Evolutionary conservation across 1,140 invertebrate genomes (phyloP).

Genomic region (Catajapyx aquilonaris): DNA sequence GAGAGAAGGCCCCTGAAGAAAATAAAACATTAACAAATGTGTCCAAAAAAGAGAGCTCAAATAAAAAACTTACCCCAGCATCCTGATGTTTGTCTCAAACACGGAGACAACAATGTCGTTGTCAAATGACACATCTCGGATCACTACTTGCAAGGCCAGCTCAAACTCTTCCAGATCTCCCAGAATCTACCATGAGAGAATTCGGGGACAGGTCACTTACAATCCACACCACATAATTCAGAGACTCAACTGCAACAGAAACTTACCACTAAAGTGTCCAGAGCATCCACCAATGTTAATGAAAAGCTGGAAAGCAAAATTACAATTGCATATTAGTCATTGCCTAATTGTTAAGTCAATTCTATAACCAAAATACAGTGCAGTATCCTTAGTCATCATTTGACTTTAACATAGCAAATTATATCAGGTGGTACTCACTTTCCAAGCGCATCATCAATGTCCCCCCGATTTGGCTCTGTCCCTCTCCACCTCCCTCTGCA

Average conservation of each 20-base stretch:
- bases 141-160: constrained; percentile 63
- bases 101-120: constrained; percentile 89
- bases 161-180: constrained; percentile 90
- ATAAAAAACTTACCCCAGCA: constrained; percentile 68
- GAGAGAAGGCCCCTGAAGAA: constrained; percentile 62
- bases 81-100: constrained; percentile 95
- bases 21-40: too few relatives aligned
- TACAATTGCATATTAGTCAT: too few relatives aligned
- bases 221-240: too few relatives aligned
- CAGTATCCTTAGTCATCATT: neutral
- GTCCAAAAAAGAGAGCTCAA: too few relatives aligned
- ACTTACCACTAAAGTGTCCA: constrained; percentile 75
- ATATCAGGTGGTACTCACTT: constrained; percentile 87
- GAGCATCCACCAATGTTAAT: constrained; percentile 78
- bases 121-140: constrained; percentile 74
- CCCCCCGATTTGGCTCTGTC: constrained; percentile 67
- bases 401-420: neutral
- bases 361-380: too few relatives aligned
- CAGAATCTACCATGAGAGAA: constrained; percentile 32
- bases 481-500: constrained; percentile 80
- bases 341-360: too few relatives aligned
- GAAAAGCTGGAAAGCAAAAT: constrained; percentile 65
- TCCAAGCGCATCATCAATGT: constrained; percentile 87
- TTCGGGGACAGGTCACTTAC: too few relatives aligned
- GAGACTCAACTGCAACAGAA: constrained; percentile 6